Conservation (phyloP, 53 echinoderm and acorn worm genomes). For the Apostichopus leukothele region DNA sequence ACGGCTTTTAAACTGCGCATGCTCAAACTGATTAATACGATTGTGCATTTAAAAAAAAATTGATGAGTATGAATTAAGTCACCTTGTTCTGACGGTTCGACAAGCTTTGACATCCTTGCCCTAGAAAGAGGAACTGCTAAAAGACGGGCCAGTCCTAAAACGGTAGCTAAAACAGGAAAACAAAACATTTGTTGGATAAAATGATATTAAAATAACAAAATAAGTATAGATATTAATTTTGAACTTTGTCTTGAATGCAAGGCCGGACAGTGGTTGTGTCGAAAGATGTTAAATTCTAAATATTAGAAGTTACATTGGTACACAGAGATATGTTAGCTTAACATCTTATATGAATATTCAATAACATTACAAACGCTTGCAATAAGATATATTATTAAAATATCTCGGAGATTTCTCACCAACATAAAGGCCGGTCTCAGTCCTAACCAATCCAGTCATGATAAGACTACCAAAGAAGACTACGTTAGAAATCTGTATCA, state of each 20-base stretch:
- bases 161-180: conserved; percentile 27
- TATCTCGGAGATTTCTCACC: conserved; percentile 32
- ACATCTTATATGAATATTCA: background rate
- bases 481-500: conserved; percentile 57
- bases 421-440: conserved; percentile 39
- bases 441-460: conserved; percentile 50
- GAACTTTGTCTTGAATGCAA: no score
- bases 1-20: no score
- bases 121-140: conserved; percentile 56
- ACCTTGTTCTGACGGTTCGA: conserved; percentile 67
- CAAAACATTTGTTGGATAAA: background rate
- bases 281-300: no score
- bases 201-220: background rate
- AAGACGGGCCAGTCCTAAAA: conserved; percentile 34
- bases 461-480: conserved; percentile 35
- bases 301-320: no score
- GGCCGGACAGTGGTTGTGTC: no score
- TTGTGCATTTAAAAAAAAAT: no score
- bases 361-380: no score
- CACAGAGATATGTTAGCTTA: background rate
- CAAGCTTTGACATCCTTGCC: conserved; percentile 68
- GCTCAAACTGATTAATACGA: no score
- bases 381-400: no score
- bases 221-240: background rate
- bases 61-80: background rate